Conservation (phyloP, 2,888 invertebrate species). For the Stenurella melanura region DNA sequence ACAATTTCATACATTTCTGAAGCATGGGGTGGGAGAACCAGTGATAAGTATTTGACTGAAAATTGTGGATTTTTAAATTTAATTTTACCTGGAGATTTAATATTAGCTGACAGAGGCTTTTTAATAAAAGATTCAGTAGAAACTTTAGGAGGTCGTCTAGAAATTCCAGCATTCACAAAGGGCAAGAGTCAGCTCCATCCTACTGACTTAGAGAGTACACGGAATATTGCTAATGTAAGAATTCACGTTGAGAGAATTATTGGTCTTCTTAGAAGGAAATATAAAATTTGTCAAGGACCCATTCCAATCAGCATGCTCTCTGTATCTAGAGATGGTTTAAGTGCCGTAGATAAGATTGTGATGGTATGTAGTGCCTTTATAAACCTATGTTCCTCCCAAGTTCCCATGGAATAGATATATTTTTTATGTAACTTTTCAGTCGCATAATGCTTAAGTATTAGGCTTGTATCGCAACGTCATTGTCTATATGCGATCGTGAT, state of each 20-base stretch:
- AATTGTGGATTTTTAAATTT: slow-evolving; percentile 30
- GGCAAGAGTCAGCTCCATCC: slow-evolving; percentile 30
- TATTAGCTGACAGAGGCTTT: slow-evolving; percentile 33
- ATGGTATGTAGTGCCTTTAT: slow-evolving; percentile 20
- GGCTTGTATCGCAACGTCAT: too few relatives aligned
- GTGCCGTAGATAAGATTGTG: slow-evolving; percentile 4
- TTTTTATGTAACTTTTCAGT: slow-evolving; percentile 1
- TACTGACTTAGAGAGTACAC: slow-evolving; percentile 29
- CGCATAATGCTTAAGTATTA: too few relatives aligned
- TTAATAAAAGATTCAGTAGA: slow-evolving; percentile 27
- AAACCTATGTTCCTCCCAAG: slow-evolving; percentile 1
- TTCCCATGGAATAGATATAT: slow-evolving; percentile 9
- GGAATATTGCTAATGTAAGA: slow-evolving; percentile 32
- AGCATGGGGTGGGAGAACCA: slow-evolving; percentile 36
- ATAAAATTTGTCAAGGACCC: slow-evolving; percentile 7
- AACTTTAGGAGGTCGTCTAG: slow-evolving; percentile 10
- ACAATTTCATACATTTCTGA: slow-evolving; percentile 27
- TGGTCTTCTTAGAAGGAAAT: slow-evolving; percentile 23
- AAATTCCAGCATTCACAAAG: slow-evolving; percentile 38
- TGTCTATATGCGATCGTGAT: too few relatives aligned
- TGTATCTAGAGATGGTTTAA: slow-evolving; percentile 15
- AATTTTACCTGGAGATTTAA: slow-evolving; percentile 37
- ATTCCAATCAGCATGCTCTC: slow-evolving; percentile 13
- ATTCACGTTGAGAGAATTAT: slow-evolving; percentile 39
- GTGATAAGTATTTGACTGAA: slow-evolving; percentile 31